phyloP scores from a whole-genome alignment of 2,888 invertebrate genomes.

The Lissocephala sabroskyi region DNA sequence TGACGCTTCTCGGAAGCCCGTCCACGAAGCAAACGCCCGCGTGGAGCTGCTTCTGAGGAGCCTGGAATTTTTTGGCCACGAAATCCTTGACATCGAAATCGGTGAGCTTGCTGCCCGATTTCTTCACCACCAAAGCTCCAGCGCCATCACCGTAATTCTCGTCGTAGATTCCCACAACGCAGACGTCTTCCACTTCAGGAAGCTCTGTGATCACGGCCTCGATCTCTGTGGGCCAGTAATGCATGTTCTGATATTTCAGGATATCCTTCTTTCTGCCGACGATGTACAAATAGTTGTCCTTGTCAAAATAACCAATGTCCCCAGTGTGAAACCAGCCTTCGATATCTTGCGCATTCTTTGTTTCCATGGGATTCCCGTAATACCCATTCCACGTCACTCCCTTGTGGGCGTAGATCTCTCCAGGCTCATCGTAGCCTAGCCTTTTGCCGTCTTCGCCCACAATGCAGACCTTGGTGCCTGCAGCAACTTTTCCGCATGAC shows the following conservation, averaged over 20 bases:
- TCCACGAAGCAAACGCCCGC: slow-evolving; percentile 68
- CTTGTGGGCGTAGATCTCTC: slow-evolving; percentile 64
- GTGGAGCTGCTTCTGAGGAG: slow-evolving; percentile 63
- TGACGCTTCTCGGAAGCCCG: slow-evolving; percentile 63
- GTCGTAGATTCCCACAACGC: slow-evolving; percentile 67
- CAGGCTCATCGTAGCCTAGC: slow-evolving; percentile 57
- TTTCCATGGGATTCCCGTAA: slow-evolving; percentile 63
- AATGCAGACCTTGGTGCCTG: slow-evolving; percentile 60
- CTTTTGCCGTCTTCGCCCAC: slow-evolving; percentile 58
- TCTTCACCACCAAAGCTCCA: slow-evolving; percentile 63
- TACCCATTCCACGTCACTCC: slow-evolving; percentile 66
- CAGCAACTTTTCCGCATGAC: slow-evolving; percentile 58
- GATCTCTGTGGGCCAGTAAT: slow-evolving; percentile 66
- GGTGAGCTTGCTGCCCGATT: slow-evolving; percentile 47
- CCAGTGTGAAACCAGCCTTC: slow-evolving; percentile 71
- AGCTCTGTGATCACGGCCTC: slow-evolving; percentile 63
- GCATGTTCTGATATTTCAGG: slow-evolving; percentile 62
- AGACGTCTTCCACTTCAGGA: slow-evolving; percentile 62
- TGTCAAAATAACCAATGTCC: slow-evolving; percentile 70
- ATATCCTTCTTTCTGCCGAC: slow-evolving; percentile 65
- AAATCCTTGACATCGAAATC: slow-evolving; percentile 64
- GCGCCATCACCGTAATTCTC: slow-evolving; percentile 66
- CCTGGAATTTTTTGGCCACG: slow-evolving; percentile 58
- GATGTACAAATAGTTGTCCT: slow-evolving; percentile 63
- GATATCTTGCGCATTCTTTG: slow-evolving; percentile 56